Evolutionary conservation across 2,888 invertebrate genomes (phyloP).

Genomic region (Euspilapteryx auroguttella): DNA sequence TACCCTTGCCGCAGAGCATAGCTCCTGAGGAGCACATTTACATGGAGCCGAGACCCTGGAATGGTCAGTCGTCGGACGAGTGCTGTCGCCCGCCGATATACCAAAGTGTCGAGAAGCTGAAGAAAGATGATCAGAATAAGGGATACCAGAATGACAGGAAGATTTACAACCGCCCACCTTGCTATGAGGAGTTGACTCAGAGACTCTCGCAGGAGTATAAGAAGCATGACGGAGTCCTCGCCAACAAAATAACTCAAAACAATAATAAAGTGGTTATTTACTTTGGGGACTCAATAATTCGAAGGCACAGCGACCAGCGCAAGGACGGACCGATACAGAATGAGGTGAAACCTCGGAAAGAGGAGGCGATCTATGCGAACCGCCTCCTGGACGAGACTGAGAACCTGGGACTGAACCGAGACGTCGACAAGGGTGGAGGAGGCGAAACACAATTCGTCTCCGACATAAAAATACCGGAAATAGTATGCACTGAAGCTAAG

Average conservation of each 20-base stretch:
- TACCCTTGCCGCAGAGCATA: conserved; percentile 36
- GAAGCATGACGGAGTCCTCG: conserved; percentile 39
- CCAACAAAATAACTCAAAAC: conserved; percentile 49
- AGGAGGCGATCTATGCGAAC: conserved; percentile 49
- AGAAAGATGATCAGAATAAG: conserved; percentile 25
- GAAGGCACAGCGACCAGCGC: conserved; percentile 47
- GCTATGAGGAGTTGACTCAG: conserved; percentile 48
- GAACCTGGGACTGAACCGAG: conserved; percentile 26
- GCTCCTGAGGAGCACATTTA: conserved; percentile 39
- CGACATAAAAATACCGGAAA: conserved; percentile 42
- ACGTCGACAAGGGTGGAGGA: conserved; percentile 32
- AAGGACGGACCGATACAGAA: conserved; percentile 30
- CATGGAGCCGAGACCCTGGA: conserved; percentile 44
- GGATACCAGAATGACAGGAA: conserved; percentile 31
- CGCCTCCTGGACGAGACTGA: conserved; percentile 30
- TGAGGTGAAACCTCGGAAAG: conserved; percentile 20
- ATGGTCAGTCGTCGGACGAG: conserved; percentile 29
- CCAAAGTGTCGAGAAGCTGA: conserved; percentile 42
- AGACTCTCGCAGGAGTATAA: conserved; percentile 46
- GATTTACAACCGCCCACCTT: conserved; percentile 40
- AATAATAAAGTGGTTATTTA: conserved; percentile 74
- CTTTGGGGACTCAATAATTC: conserved; percentile 68
- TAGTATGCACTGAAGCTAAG: conserved; percentile 44
- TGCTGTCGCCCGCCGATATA: conserved; percentile 47
- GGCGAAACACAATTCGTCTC: conserved; percentile 32